phyloP scores from a whole-genome alignment of 53 echinoderm and acorn worm species.

The Crossaster papposus region DNA sequence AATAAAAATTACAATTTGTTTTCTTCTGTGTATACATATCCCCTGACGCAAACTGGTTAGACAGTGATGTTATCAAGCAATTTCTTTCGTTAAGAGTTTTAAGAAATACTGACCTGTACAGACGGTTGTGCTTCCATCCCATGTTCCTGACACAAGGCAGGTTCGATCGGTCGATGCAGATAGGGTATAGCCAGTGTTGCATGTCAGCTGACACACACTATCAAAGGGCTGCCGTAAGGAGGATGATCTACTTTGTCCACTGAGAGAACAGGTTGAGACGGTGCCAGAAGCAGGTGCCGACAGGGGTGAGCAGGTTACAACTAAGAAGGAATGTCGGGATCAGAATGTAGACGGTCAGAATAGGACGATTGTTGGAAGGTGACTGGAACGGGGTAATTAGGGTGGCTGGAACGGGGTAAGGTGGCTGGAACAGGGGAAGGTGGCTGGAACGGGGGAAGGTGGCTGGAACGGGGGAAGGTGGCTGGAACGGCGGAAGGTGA shows the following conservation, averaged over 20 bases:
- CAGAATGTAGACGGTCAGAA: too few species aligned
- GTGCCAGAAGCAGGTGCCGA: slow-evolving; percentile 54
- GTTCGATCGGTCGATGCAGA: slow-evolving; percentile 64
- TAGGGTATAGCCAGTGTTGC: slow-evolving; percentile 68
- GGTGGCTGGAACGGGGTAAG: not conserved
- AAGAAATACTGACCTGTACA: slow-evolving; percentile 66
- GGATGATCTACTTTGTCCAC: slow-evolving; percentile 24
- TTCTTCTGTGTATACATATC: too few species aligned
- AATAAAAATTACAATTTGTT: too few species aligned
- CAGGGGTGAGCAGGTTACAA: slow-evolving; percentile 65
- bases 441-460: not conserved
- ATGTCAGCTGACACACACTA: slow-evolving; percentile 43
- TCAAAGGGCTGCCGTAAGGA: slow-evolving; percentile 62
- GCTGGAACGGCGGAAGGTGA: too few species aligned
- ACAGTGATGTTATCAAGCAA: not conserved
- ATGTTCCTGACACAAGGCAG: slow-evolving; percentile 67
- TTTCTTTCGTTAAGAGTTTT: not conserved
- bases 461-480: not conserved
- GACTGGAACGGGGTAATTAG: too few species aligned
- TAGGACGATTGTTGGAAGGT: not conserved
- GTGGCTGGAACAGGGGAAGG: not conserved
- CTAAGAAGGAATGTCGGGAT: not conserved
- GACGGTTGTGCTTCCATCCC: slow-evolving; percentile 61
- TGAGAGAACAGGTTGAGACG: slow-evolving; percentile 36
- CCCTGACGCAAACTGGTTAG: too few species aligned